Evolutionary conservation across 2,888 invertebrate genomes (phyloP).

Genomic region (Cremastinae sp.): DNA sequence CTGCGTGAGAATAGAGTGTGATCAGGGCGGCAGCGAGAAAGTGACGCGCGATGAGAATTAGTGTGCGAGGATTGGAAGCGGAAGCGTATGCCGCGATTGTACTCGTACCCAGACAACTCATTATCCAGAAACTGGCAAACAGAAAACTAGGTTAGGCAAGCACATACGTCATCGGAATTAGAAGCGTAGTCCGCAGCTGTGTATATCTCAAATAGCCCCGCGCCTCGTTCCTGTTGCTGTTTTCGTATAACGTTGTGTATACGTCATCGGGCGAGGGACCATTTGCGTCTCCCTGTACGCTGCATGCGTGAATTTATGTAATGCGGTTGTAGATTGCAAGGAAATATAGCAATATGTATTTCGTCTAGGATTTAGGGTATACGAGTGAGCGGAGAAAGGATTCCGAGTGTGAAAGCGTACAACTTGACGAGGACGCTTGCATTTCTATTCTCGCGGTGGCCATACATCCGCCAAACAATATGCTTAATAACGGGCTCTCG

Average conservation of each 20-base stretch:
- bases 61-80: constrained; percentile 61
- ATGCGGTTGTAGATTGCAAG: constrained; percentile 75
- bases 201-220: constrained; percentile 72
- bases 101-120: constrained; percentile 74
- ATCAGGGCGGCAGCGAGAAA: constrained; percentile 25
- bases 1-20: not conserved
- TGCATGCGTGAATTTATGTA: constrained; percentile 76
- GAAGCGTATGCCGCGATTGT: constrained; percentile 57
- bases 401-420: constrained; percentile 22
- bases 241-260: constrained; percentile 9
- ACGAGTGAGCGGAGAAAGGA: constrained; percentile 8
- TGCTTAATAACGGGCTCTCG: constrained; percentile 40
- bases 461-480: constrained; percentile 34
- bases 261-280: constrained; percentile 28
- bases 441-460: constrained; percentile 19
- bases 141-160: constrained; percentile 78
- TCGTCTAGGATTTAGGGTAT: constrained; percentile 40
- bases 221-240: constrained; percentile 44
- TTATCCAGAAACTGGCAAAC: constrained; percentile 75
- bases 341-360: constrained; percentile 73
- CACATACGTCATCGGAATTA: constrained; percentile 79
- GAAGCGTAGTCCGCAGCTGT: constrained; percentile 75
- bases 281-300: constrained; percentile 47
- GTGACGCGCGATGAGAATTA: constrained; percentile 57
- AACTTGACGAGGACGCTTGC: constrained; percentile 42